Evolutionary conservation across 2,888 invertebrate genomes (phyloP), one percentile per base, ranked within the genome.

Genomic region (Danaus chrysippus): DNA sequence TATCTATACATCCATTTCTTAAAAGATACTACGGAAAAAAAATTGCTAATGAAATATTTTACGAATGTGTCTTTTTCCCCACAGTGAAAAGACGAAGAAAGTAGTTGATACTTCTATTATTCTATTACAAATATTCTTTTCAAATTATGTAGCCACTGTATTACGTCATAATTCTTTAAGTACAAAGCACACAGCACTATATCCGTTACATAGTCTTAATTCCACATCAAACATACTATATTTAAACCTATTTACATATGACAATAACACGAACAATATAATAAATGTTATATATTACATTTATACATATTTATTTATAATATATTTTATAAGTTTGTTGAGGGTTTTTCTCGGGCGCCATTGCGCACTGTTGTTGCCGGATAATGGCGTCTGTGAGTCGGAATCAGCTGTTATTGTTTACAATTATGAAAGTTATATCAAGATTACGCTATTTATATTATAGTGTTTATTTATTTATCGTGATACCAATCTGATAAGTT

Each of bases 261-360:
- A 73, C 72, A 68, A 67, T 66, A 65, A 15, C 17, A 64, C 73
- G 71, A 62, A 60, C 59, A 41, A 41, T 63, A 64, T 67, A 63
- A 70, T 72, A 67, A 69, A 64, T 52, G 68, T 70, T 68, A 74
- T 74, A 70, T 62, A 58, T 56, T 49, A 58, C 59, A 63, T 71
- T 73, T 67, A 70, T n/a, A n/a, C n/a, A n/a, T 69, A 68, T 69
- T 74, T 66, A 71, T 73, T 67, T 64, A 63, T 63, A 3, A 34
- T 34, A 34, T 34, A 34, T 34, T 34, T 34, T 34, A 34, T 34
- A 34, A 71, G 75, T 77, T 73, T 68, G 41, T 44, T 58, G 17
- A 70, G 58, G 67, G 71, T 71, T 80, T 75, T 70, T 13, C 15
- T 9, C 15, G 68, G 82, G 80, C 79, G 80, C 78, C 78, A 54